phyloP scores from a whole-genome alignment of 2,797 vertebrate species.

The Clarias laeviceps region DNA sequence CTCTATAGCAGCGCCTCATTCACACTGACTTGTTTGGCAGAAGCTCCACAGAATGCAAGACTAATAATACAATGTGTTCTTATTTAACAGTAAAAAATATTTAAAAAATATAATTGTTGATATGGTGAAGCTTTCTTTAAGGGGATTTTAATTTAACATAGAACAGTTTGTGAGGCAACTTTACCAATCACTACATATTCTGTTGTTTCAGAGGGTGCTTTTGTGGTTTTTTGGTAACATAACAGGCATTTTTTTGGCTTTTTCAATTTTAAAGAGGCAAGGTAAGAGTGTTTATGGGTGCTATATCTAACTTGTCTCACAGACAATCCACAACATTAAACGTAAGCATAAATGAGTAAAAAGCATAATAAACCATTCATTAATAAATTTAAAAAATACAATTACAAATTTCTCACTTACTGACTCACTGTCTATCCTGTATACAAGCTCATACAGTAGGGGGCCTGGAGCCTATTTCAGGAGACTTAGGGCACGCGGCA shows the following conservation, averaged over 20 bases:
- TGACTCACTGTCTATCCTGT: too few relatives aligned
- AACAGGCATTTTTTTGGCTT: neutral
- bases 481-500: too few relatives aligned
- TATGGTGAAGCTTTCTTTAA: neutral
- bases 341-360: too few relatives aligned
- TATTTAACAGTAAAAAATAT: neutral
- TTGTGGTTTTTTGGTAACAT: neutral
- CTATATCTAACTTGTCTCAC: neutral
- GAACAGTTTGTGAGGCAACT: neutral
- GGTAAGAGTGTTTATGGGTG: neutral
- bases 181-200: too few relatives aligned
- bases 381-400: neutral
- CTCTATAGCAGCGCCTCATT: constrained; percentile 6
- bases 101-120: too few relatives aligned
- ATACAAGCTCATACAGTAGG: too few relatives aligned
- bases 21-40: neutral
- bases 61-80: neutral
- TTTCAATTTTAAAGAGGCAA: neutral
- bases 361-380: neutral
- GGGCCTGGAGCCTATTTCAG: too few relatives aligned
- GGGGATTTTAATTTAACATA: too few relatives aligned
- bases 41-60: neutral
- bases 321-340: neutral
- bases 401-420: too few relatives aligned
- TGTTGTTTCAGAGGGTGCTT: neutral